phyloP scores from a whole-genome alignment of 2,888 invertebrate genomes.

The Caenorhabditis becei region DNA sequence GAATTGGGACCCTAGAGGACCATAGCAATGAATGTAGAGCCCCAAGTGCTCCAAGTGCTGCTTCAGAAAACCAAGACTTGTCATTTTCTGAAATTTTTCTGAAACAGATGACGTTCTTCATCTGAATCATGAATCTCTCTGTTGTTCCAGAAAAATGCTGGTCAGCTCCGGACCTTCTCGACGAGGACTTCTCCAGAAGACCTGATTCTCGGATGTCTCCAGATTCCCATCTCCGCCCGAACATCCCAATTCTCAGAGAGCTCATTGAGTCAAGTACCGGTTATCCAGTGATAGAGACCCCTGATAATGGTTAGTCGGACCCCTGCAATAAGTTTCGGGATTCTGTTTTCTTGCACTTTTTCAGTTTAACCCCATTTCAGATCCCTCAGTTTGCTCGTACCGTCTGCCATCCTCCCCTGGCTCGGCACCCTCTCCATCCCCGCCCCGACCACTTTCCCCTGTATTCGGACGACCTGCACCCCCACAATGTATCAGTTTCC shows the following conservation, averaged over 20 bases:
- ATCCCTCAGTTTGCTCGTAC: constrained; percentile 65
- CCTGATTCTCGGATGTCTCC: not conserved
- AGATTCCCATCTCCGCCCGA: not conserved
- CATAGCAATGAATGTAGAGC: too few species aligned
- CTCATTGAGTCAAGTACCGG: constrained; percentile 46
- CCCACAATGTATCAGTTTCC: constrained; percentile 30
- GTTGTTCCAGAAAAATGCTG: constrained; percentile 59
- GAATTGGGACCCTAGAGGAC: too few species aligned
- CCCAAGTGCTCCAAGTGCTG: not conserved
- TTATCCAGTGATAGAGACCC: constrained; percentile 68
- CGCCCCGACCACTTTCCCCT: constrained; percentile 69
- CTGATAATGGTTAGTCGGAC: constrained; percentile 62
- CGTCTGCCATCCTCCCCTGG: constrained; percentile 66
- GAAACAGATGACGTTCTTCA: too few species aligned
- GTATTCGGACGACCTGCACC: constrained; percentile 66
- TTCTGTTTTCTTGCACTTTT: not conserved
- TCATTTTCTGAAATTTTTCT: too few species aligned
- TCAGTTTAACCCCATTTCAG: constrained; percentile 13
- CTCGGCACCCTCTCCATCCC: constrained; percentile 67
- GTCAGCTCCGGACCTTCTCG: constrained; percentile 57
- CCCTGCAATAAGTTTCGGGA: constrained; percentile 54
- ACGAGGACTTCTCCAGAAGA: constrained; percentile 22
- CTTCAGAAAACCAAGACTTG: not conserved
- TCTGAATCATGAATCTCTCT: too few species aligned
- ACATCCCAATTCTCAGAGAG: constrained; percentile 41